A percentile compares a stretch with the other conserved stretches of the same genome.
Evolutionary conservation across 92 coral and sea anemone species (phyloP).

Genomic region (Parazoanthus darwini): DNA sequence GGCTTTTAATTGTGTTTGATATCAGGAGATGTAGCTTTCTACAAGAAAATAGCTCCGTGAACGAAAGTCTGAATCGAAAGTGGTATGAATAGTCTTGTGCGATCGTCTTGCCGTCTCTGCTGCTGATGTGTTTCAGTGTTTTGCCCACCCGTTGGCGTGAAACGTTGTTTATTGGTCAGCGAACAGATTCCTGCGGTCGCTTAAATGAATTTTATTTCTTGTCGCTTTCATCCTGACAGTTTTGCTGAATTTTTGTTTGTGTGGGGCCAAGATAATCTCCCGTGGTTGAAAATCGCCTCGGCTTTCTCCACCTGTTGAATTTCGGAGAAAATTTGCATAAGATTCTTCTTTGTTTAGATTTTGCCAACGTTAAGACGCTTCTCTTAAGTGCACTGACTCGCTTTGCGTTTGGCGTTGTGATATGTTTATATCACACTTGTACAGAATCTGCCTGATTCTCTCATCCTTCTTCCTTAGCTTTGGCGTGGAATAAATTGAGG

Average conservation of each 20-base stretch:
- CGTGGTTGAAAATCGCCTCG: not conserved
- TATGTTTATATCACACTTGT: not conserved
- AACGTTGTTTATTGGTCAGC: slow-evolving; percentile 39
- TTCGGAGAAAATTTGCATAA: slow-evolving; percentile 38
- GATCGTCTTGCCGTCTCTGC: not conserved
- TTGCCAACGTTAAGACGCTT: slow-evolving; percentile 19
- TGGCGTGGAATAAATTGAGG: not conserved
- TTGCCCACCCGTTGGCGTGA: slow-evolving; percentile 39
- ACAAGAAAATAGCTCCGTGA: not conserved
- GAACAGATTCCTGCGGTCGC: slow-evolving; percentile 38
- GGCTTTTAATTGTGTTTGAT: not conserved
- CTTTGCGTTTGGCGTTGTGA: not conserved
- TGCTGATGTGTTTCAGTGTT: slow-evolving; percentile 24
- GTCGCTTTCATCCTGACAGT: slow-evolving; percentile 2
- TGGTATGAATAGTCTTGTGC: not conserved
- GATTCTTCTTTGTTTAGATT: slow-evolving; percentile 34
- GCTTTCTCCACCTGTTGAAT: slow-evolving; percentile 43
- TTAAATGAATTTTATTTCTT: slow-evolving; percentile 38
- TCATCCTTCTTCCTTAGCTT: not conserved
- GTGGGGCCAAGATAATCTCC: slow-evolving; percentile 15
- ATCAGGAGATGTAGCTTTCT: not conserved
- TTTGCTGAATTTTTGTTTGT: slow-evolving; percentile 32
- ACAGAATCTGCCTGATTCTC: not conserved
- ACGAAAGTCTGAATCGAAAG: not conserved
- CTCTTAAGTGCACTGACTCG: not conserved